phyloP scores from a whole-genome alignment of 2,113 vertebrate genomes.

The Himantopus leucocephalus region DNA sequence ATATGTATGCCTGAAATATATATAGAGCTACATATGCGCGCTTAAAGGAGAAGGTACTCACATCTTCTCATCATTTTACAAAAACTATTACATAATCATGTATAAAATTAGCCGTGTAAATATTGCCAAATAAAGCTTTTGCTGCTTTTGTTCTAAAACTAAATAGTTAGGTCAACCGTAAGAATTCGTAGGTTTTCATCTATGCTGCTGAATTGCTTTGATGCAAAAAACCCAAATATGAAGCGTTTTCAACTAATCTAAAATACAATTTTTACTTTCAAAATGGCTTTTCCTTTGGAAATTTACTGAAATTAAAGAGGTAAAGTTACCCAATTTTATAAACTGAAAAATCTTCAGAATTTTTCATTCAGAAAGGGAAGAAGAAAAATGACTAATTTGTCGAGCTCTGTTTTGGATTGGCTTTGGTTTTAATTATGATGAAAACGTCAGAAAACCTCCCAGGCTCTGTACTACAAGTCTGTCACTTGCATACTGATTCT shows the following conservation, averaged over 20 bases:
- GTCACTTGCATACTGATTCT: neutral
- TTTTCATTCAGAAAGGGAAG: neutral
- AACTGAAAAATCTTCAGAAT: neutral
- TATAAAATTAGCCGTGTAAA: neutral
- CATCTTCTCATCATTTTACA: neutral
- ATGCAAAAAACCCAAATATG: neutral
- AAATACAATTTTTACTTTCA: neutral
- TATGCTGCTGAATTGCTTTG: neutral
- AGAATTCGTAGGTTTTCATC: neutral
- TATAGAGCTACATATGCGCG: accelerated
- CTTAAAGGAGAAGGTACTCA: neutral
- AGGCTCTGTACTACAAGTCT: neutral
- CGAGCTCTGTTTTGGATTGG: neutral
- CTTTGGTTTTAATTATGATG: neutral
- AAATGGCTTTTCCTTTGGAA: neutral
- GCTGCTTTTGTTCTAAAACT: neutral
- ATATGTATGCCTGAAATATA: neutral
- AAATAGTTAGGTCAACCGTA: neutral
- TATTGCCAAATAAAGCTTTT: neutral
- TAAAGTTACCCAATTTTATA: neutral
- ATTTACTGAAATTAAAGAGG: neutral
- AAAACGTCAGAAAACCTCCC: neutral
- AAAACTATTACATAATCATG: neutral
- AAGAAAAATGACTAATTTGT: neutral
- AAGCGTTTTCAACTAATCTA: neutral